Conservation (phyloP, 2,888 invertebrate species). For the Gandaritis pyraliata region DNA sequence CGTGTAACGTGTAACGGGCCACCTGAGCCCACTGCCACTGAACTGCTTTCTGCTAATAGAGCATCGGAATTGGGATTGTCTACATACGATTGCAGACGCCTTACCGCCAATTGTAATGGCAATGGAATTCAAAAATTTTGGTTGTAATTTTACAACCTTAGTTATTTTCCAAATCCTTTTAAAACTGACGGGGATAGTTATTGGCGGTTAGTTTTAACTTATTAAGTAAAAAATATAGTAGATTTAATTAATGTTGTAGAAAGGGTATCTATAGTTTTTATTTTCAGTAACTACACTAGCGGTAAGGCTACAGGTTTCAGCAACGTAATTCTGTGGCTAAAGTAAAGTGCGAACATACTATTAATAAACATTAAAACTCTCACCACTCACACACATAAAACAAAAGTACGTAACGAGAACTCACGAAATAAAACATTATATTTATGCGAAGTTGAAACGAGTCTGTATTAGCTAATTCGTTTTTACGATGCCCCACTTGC, state of each 20-base stretch:
- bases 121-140: too few species aligned
- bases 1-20: conserved; percentile 7
- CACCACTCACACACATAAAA: conserved; percentile 25
- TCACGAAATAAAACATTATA: conserved; percentile 41
- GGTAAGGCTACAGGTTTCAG: background rate
- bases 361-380: background rate
- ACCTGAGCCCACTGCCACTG: conserved; percentile 19
- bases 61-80: conserved; percentile 15
- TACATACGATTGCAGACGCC: background rate
- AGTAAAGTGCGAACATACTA: background rate
- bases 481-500: conserved; percentile 46
- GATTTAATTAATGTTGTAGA: too few species aligned
- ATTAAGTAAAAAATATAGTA: too few species aligned
- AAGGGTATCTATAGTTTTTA: too few species aligned
- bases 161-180: too few species aligned
- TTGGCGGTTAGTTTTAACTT: too few species aligned
- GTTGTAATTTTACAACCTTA: too few species aligned
- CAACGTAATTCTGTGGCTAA: background rate
- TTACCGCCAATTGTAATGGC: too few species aligned
- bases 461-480: conserved; percentile 50
- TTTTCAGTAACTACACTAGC: too few species aligned
- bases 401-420: conserved; percentile 37
- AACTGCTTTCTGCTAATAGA: conserved; percentile 4
- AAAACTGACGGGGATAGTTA: too few species aligned
- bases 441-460: conserved; percentile 44